Conservation (phyloP, 2,113 vertebrate genomes). For the Dasypus novemcinctus region DNA sequence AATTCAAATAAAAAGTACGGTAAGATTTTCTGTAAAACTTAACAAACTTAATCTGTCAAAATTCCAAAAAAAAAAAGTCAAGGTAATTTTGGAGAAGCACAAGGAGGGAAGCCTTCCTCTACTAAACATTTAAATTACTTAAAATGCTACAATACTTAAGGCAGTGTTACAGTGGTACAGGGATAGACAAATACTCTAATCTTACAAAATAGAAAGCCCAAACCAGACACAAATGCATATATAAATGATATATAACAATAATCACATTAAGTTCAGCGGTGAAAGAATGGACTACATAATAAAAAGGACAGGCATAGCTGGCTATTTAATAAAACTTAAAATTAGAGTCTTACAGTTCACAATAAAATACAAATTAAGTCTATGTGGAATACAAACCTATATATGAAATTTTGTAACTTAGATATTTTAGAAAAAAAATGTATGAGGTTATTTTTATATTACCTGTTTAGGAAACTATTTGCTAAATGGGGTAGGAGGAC, state of each 20-base stretch:
- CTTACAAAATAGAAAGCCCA: background rate
- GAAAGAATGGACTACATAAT: background rate
- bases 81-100: no score
- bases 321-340: no score
- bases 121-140: background rate
- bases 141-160: background rate
- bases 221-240: background rate
- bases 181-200: background rate
- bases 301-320: no score
- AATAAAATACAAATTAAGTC: no score
- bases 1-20: background rate
- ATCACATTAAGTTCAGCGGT: background rate
- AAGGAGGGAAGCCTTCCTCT: background rate
- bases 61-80: background rate
- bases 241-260: background rate
- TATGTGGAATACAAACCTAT: no score
- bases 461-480: no score
- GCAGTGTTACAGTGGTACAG: background rate
- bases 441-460: no score
- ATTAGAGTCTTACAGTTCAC: no score
- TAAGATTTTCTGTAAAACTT: background rate
- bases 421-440: no score
- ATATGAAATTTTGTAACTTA: no score
- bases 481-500: no score
- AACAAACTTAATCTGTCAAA: background rate